Evolutionary conservation across 2,888 invertebrate species (phyloP).

Genomic region (Drosophila tripunctata): DNA sequence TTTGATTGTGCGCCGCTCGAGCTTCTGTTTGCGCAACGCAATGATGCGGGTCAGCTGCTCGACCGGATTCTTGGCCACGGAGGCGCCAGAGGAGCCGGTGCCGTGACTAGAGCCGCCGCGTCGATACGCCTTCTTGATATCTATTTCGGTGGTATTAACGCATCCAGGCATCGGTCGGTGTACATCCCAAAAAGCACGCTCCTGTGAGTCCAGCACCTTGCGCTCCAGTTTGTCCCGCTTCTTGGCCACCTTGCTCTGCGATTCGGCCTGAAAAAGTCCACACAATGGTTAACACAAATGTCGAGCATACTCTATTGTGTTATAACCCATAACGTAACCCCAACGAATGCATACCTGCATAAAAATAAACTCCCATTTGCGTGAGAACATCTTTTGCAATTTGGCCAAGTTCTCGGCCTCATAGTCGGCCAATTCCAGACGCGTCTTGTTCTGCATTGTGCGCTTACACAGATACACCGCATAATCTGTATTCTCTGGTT

Average conservation of each 20-base stretch:
- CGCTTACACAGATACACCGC: constrained; percentile 99
- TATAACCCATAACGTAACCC: too few species aligned
- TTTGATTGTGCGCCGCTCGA: constrained; percentile 94
- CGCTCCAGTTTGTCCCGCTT: constrained; percentile 98
- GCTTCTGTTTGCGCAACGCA: constrained; percentile 89
- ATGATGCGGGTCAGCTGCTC: constrained; percentile 88
- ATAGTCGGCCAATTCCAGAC: constrained; percentile 98
- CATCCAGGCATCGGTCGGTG: constrained; percentile 99
- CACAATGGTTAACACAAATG: too few species aligned
- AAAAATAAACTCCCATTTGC: constrained; percentile 99
- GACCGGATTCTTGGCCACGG: constrained; percentile 84
- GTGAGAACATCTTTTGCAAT: constrained; percentile 99
- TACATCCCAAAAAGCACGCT: constrained; percentile 99
- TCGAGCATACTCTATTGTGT: too few species aligned
- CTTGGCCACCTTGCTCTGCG: constrained; percentile 95
- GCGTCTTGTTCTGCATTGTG: constrained; percentile 99
- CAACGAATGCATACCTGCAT: constrained; percentile 90
- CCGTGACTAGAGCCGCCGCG: constrained; percentile 84
- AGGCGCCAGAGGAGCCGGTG: constrained; percentile 84
- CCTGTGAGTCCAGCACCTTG: constrained; percentile 99
- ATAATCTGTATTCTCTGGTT: constrained; percentile 99
- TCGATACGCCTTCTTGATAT: constrained; percentile 97
- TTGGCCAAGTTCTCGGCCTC: constrained; percentile 99
- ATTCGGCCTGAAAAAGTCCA: constrained; percentile 85
- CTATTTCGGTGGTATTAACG: constrained; percentile 99